Evolutionary conservation across 2,797 vertebrate genomes (phyloP).

Genomic region (Avahi laniger): DNA sequence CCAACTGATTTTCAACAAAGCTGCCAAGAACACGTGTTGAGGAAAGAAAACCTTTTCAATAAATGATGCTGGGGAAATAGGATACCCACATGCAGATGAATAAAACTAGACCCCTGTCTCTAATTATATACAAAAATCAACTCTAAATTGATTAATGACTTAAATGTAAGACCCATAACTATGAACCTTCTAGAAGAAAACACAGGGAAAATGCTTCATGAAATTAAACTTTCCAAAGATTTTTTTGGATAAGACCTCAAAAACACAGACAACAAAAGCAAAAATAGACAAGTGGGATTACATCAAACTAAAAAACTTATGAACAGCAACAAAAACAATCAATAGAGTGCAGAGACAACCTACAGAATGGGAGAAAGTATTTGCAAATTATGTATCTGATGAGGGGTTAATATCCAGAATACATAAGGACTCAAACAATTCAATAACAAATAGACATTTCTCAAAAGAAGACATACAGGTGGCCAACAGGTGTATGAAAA

Average conservation of each 20-base stretch:
- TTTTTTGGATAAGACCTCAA: neutral
- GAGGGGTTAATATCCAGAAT: neutral
- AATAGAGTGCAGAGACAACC: too few relatives aligned
- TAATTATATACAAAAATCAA: neutral
- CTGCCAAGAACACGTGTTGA: neutral
- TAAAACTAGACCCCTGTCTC: neutral
- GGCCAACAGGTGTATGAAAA: neutral
- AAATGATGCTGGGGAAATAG: neutral
- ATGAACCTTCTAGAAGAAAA: neutral
- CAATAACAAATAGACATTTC: too few relatives aligned
- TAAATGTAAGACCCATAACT: neutral
- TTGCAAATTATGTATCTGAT: neutral
- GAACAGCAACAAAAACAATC: too few relatives aligned
- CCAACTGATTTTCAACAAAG: neutral
- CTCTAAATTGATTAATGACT: neutral
- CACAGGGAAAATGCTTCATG: neutral
- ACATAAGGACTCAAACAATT: too few relatives aligned
- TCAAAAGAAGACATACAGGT: too few relatives aligned
- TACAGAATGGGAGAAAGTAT: neutral
- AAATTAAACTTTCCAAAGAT: neutral
- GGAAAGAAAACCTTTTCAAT: neutral
- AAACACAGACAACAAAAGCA: too few relatives aligned
- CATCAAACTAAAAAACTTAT: too few relatives aligned
- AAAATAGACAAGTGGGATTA: too few relatives aligned
- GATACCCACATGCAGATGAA: neutral